Evolutionary conservation across 2,797 vertebrate species (phyloP), one percentile per base, ranked within the genome.

Genomic region (Danionella dracula): DNA sequence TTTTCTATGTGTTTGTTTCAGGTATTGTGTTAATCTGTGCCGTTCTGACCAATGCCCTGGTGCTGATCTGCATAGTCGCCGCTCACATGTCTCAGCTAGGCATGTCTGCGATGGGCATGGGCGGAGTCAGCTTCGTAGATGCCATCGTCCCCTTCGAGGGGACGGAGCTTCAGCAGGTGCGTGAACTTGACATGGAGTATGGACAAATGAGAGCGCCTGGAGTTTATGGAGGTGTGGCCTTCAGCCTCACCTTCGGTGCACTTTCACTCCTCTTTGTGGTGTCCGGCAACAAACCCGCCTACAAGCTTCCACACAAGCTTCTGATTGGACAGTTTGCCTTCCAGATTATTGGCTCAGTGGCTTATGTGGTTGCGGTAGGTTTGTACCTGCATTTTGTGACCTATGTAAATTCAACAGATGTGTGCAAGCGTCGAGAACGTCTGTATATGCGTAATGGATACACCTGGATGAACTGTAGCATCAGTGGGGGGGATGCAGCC

Each of bases 401-500:
- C 50, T 23, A 32, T 21, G 88, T 99, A 55, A 99, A 99, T 21
- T 23, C 90, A 49, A 95, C 92, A 0, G 93, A 99, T 0, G 82
- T 91, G 16, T 99, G 97, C 72, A 21, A 50, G 75, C 57, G 6
- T 35, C 90, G 96, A 0, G 91, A 92, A 79, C 81, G 89, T 42
- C 76, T 98, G 32, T 99, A 99, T 0, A 84, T 86, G 0, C 81
- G 92, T 4, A 89, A 77, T 0, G 95, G 97, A 31, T 94, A 94
- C 68, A 97, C 92, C 45, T 97, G 93, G 87, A 95, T 97, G 94
- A 93, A 82, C 87, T 99, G 96, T 0, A 75, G 80, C 0, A 88
- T 98, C 19, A 79, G 90, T 12, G 96, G 96, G 0, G 94, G 85
- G 0, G 96, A 99, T 0, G 96, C 92, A 0, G 90, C 93, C 0